Conservation (phyloP, 2,113 vertebrate genomes). For the Gymnarchus niloticus region DNA sequence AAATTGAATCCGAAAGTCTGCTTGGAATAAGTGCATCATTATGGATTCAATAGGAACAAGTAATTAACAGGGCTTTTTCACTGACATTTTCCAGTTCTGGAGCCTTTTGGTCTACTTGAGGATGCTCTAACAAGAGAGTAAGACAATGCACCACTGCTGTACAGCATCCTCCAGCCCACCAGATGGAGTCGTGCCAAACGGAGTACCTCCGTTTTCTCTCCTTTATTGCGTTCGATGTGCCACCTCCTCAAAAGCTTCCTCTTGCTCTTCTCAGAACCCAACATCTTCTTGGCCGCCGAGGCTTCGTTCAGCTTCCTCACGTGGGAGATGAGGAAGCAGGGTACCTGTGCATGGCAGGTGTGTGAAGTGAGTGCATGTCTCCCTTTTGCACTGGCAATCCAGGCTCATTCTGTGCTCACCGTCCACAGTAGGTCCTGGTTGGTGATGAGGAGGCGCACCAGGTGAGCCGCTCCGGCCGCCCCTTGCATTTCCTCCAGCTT, state of each 20-base stretch:
- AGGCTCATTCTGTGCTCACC: slow-evolving; percentile 55
- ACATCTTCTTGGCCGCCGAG: slow-evolving; percentile 66
- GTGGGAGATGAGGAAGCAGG: slow-evolving; percentile 82
- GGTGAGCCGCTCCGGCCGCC: slow-evolving; percentile 74
- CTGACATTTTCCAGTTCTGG: neutral
- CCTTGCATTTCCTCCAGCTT: slow-evolving; percentile 78
- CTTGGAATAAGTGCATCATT: no score
- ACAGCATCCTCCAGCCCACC: no score
- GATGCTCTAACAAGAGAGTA: no score
- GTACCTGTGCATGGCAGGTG: slow-evolving; percentile 64
- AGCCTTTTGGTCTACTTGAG: neutral
- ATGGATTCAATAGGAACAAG: no score
- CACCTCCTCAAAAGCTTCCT: slow-evolving; percentile 73
- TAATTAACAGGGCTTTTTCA: no score
- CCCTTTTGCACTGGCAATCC: neutral
- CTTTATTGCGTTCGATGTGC: slow-evolving; percentile 70
- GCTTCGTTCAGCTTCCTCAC: slow-evolving; percentile 88
- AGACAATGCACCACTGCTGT: no score
- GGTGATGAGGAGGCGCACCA: slow-evolving; percentile 78
- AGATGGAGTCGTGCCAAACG: neutral
- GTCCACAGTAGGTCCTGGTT: slow-evolving; percentile 92
- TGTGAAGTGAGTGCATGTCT: neutral
- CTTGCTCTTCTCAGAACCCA: slow-evolving; percentile 66
- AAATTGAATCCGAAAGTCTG: neutral
- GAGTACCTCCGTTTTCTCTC: slow-evolving; percentile 70